Evolutionary conservation across 2,888 invertebrate species (phyloP), one percentile per base, ranked within the genome.

Genomic region (Acanthoscelides obtectus): DNA sequence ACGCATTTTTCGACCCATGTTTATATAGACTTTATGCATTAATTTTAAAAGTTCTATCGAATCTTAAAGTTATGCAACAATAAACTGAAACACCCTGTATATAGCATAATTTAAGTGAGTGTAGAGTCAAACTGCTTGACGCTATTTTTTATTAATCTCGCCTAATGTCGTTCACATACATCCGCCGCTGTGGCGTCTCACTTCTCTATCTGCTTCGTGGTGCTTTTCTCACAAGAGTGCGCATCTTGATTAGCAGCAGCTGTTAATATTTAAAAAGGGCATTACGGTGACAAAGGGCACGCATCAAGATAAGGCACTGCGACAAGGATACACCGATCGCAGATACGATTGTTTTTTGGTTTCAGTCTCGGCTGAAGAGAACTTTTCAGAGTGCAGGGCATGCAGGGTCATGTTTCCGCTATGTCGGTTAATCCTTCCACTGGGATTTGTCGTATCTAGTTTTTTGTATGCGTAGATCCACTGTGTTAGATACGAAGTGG

Each of bases 221-320:
- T 22, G 68, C n/a, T 76, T 74, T 75, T 74, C 76, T 75, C 73
- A 75, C 77, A 77, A 75, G 74, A 73, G 75, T 75, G 73, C 74
- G 73, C 71, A 75, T 75, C 75, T 74, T 73, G 75, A 77, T 77
- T 76, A 74, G 75, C 77, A 75, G 73, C 80, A 79, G 77, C 78
- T 79, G 80, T 81, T 80, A 81, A 81, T 81, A 80, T 80, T 81
- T 81, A 80, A 81, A 80, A 79, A 77, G 76, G 73, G 77, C 75
- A 80, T 81, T 80, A 79, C 73, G 78, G 79, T 79, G 74, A 80
- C 79, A 79, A 80, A 79, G 76, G 73, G 72, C 67, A 65, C 67
- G 73, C 71, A 76, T 45, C 45, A 77, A 75, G 77, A 78, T 45
- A 45, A 45, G 45, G 17, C 45, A 6, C 17, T 1, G 8, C 72